Base-by-base conservation (phyloP, 2,888 invertebrate species). In the Cataglyphis cursor region DNA sequence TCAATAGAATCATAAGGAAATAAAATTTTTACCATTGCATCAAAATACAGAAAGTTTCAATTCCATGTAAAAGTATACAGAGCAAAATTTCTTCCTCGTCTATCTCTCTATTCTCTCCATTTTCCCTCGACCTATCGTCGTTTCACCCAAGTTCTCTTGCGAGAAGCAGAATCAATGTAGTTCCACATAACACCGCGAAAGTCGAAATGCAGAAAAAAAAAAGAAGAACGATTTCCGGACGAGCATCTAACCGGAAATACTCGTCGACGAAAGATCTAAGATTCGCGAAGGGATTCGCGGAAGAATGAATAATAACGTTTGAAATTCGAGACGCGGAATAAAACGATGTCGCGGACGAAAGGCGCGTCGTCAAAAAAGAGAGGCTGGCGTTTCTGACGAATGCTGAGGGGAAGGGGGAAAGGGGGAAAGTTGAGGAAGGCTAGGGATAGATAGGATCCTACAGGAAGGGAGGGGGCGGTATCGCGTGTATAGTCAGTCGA, bases 241-340 rank as follows among this genome's bases (percentile, higher is more conserved):
- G 90, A 82, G 88, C 91, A 88, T 81, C 89, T 90, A 91, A 89
- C 90, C 92, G 92, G 91, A 92, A 92, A 90, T 87, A 89, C 88
- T 88, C 90, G 89, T 88, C 89, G 89, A 90, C 87, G 85, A 91
- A 51, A 88, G 91, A 90, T 92, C 90, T 90, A 89, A 90, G 91
- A 92, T 90, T 89, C 90, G 91, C 84, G 88, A 88, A 90, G 90
- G 89, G 89, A 66, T 87, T 92, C 91, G 92, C 90, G 92, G 92
- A 93, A 94, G 92, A 92, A 93, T 94, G 94, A 94, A 94, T 94
- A 94, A 94, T 94, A 94, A 94, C 92, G 93, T 94, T 93, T 93
- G 93, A 93, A 94, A 93, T 93, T 94, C 93, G 93, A 94, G 92
- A 93, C 90, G 93, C 90, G 92, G 93, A 94, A 94, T 94, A 93